Evolutionary conservation across 2,113 vertebrate species (phyloP), one percentile per base, ranked within the genome.

Genomic region (Entelurus aequoreus): DNA sequence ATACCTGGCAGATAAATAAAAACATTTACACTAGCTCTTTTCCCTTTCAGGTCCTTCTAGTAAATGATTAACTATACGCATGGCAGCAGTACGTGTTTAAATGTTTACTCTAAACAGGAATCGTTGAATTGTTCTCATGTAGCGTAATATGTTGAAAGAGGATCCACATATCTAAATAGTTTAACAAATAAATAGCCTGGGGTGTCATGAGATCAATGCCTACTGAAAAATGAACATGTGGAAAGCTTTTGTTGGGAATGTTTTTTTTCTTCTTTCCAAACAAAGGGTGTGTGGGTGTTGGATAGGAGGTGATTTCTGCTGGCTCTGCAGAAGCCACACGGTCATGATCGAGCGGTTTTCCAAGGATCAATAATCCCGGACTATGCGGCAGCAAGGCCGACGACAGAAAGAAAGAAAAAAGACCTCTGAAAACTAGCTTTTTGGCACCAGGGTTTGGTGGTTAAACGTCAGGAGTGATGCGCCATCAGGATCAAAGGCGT

Each of bases 261-360:
- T 1, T 28, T 28, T 28, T 28, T 28, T 28, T 28, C 28, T 28
- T 28, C 28, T 73, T 67, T 67, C 68, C 72, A 54, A 56, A 59
- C 59, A 12, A 42, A 48, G 64, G 62, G 19, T 37, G 54, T 55
- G 36, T n/a, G 8, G 38, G 9, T 42, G 54, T 46, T 46, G 10
- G 5, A 46, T 46, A 46, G 42, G 42, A 46, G 11, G 10, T 16
- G 54, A 42, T 28, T 83, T 79, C 68, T 73, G 72, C 85, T 78
- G 70, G 69, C 79, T 76, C 72, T 68, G 71, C 78, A 81, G 68
- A 75, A 84, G 63, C 36, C 68, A 61, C 75, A 76, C 68, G 54
- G 75, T 72, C 78, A 77, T 80, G 81, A 85, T 81, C 78, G 74
- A 86, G 80, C 68, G 66, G 28, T 75, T 77, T 76, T 78, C 35